A percentile compares a stretch with the other conserved stretches of the same genome.
Evolutionary conservation across 2,113 vertebrate species (phyloP).

Genomic region (Platysteira castanea): DNA sequence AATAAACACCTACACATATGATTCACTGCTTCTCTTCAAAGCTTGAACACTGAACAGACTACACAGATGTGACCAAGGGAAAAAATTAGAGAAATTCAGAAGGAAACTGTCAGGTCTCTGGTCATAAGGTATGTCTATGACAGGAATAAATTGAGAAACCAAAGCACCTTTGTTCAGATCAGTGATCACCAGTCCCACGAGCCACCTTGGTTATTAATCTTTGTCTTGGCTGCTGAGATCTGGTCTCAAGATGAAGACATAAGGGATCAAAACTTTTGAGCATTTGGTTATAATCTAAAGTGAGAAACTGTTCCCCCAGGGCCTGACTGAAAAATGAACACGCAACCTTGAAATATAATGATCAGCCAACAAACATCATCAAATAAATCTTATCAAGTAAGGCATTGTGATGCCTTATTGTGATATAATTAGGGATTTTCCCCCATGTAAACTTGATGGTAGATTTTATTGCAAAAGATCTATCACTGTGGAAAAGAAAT

Average conservation of each 20-base stretch:
- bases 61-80: not conserved
- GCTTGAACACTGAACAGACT: not conserved
- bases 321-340: not conserved
- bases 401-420: not conserved
- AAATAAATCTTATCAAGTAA: not conserved
- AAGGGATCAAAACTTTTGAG: not conserved
- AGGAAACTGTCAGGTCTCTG: not conserved
- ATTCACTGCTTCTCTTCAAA: not conserved
- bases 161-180: not conserved
- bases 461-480: not conserved
- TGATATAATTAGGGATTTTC: not conserved
- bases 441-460: not conserved
- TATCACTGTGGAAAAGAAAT: not conserved
- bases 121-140: not conserved
- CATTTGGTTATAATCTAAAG: not conserved
- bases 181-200: not conserved
- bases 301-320: not conserved
- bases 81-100: not conserved
- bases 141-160: not conserved
- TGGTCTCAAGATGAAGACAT: not conserved
- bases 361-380: not conserved
- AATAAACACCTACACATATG: not conserved
- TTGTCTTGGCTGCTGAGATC: not conserved
- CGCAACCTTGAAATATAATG: not conserved
- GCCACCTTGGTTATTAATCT: not conserved